Conservation (phyloP, 2,888 invertebrate species). For the Lithophane socia region DNA sequence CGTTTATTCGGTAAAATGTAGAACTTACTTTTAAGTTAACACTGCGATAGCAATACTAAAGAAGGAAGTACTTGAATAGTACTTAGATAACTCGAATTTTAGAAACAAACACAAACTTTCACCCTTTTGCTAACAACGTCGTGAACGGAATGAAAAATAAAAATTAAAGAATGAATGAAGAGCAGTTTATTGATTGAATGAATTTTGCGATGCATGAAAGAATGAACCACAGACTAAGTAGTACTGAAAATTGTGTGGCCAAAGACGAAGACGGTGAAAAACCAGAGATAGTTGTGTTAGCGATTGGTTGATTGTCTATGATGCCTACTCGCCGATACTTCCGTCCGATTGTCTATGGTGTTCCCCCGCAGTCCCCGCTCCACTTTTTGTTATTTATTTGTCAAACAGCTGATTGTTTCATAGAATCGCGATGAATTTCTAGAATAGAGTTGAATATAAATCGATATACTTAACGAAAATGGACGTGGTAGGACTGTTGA, state of each 20-base stretch:
- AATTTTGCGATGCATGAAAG: not conserved
- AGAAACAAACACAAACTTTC: conserved; percentile 9
- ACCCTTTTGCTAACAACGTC: conserved; percentile 19
- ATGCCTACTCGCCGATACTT: conserved; percentile 10
- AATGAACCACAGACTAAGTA: conserved; percentile 18
- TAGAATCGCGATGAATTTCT: conserved; percentile 65
- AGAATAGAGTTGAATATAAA: conserved; percentile 55
- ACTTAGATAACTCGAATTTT: not conserved
- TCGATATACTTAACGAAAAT: conserved; percentile 73
- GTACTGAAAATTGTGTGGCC: not conserved
- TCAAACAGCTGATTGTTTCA: conserved; percentile 78
- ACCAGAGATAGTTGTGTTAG: not conserved
- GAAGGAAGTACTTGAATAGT: not conserved
- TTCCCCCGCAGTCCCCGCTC: conserved; percentile 28
- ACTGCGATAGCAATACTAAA: conserved; percentile 16
- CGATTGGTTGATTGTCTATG: conserved; percentile 8
- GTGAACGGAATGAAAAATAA: conserved; percentile 43
- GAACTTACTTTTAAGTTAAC: conserved; percentile 44
- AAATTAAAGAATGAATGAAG: not conserved
- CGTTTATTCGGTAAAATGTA: not conserved
- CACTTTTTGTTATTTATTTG: conserved; percentile 67
- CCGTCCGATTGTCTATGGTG: conserved; percentile 38
- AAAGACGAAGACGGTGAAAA: conserved; percentile 7
- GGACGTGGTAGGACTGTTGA: conserved; percentile 87
- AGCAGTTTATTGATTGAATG: conserved; percentile 30